phyloP scores from a whole-genome alignment of 2,888 invertebrate genomes.

The Reticulitermes lucifugus region DNA sequence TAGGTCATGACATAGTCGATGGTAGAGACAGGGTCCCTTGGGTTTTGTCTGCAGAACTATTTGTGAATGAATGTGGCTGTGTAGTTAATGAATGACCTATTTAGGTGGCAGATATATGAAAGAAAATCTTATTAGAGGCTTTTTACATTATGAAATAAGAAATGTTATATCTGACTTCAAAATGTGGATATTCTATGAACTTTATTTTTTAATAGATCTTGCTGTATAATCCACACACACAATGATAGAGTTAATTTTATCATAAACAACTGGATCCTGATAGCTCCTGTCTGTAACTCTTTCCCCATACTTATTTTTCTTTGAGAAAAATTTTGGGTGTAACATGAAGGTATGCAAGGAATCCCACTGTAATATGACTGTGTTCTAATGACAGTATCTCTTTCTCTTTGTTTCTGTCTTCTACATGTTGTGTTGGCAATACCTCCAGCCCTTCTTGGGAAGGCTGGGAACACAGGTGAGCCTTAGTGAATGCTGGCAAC shows the following conservation, averaged over 20 bases:
- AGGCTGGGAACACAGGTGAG: constrained; percentile 64
- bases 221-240: neutral
- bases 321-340: too few relatives aligned
- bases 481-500: constrained; percentile 34
- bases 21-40: too few relatives aligned
- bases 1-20: too few relatives aligned
- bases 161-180: too few relatives aligned
- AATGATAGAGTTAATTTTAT: neutral
- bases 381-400: constrained; percentile 22
- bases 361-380: neutral
- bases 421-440: constrained; percentile 35
- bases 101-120: too few relatives aligned
- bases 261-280: neutral
- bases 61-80: too few relatives aligned
- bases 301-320: neutral
- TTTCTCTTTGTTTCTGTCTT: constrained; percentile 30
- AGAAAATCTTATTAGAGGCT: too few relatives aligned
- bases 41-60: too few relatives aligned
- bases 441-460: constrained; percentile 61
- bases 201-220: too few relatives aligned
- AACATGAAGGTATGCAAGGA: neutral
- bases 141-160: too few relatives aligned
- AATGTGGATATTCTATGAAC: too few relatives aligned
- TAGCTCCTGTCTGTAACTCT: neutral
- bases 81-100: too few relatives aligned